phyloP scores from a whole-genome alignment of 2,113 vertebrate genomes.

The Quiscalus mexicanus region DNA sequence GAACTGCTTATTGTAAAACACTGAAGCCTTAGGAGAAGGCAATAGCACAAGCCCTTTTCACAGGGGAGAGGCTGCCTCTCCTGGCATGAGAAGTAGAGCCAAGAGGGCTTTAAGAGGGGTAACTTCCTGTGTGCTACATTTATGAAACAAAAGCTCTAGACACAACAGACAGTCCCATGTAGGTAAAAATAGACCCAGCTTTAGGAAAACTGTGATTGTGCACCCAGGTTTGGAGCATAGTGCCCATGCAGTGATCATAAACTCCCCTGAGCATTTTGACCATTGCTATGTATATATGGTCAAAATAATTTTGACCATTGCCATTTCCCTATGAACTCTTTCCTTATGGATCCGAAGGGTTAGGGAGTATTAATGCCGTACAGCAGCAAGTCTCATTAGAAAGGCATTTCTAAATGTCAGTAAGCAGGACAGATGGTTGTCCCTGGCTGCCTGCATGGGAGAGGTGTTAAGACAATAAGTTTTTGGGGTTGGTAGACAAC shows the following conservation, averaged over 20 bases:
- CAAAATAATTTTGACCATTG: not conserved
- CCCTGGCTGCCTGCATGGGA: not conserved
- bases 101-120: not conserved
- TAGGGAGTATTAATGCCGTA: not conserved
- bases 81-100: not conserved
- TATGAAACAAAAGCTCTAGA: not conserved
- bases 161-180: not conserved
- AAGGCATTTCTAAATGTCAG: not conserved
- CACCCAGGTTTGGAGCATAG: not conserved
- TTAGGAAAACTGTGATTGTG: not conserved
- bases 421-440: not conserved
- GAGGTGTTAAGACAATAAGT: not conserved
- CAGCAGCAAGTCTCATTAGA: not conserved
- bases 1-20: not conserved
- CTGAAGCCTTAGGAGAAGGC: not conserved
- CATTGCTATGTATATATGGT: not conserved
- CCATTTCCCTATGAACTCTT: not conserved
- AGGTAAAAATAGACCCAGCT: not conserved
- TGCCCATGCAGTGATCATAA: not conserved
- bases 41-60: not conserved
- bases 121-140: not conserved
- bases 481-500: not conserved
- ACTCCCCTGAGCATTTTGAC: not conserved
- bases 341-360: not conserved
- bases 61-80: not conserved